Evolutionary conservation across 2,113 vertebrate species (phyloP).

Genomic region (Amphiprion percula): DNA sequence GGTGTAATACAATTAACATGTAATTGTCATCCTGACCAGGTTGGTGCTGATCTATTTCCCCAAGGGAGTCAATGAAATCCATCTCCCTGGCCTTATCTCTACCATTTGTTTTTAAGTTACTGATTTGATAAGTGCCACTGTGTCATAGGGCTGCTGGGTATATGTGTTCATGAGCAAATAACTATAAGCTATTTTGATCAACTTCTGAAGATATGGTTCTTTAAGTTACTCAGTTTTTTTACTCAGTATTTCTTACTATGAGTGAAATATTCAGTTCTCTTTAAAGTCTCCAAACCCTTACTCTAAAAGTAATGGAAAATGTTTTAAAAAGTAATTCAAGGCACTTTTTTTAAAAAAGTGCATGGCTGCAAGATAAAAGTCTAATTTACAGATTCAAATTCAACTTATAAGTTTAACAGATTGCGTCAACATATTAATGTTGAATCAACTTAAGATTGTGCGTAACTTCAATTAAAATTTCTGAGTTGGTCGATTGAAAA

Average conservation of each 20-base stretch:
- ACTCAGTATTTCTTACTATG: neutral
- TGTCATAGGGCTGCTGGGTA: neutral
- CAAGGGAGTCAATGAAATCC: conserved; percentile 53
- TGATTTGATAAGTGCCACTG: neutral
- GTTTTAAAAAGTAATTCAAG: no score
- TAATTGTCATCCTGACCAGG: conserved; percentile 79
- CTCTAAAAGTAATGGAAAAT: no score
- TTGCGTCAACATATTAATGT: no score
- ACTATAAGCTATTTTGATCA: neutral
- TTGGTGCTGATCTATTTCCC: conserved; percentile 65
- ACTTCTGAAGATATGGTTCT: neutral
- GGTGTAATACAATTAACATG: conserved; percentile 82
- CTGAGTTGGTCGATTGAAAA: no score
- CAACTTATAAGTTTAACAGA: no score
- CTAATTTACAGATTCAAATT: no score
- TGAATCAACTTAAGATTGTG: no score
- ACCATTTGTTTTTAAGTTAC: conserved; percentile 39
- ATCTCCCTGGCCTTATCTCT: conserved; percentile 21
- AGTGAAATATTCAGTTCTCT: neutral
- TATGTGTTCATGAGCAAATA: neutral
- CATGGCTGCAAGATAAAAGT: no score
- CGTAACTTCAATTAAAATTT: no score
- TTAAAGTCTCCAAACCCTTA: neutral
- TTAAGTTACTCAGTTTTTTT: neutral
- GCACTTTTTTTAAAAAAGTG: no score